Evolutionary conservation across 2,888 invertebrate species (phyloP), one percentile per base, ranked within the genome.

Genomic region (Ophonus ardosiacus): DNA sequence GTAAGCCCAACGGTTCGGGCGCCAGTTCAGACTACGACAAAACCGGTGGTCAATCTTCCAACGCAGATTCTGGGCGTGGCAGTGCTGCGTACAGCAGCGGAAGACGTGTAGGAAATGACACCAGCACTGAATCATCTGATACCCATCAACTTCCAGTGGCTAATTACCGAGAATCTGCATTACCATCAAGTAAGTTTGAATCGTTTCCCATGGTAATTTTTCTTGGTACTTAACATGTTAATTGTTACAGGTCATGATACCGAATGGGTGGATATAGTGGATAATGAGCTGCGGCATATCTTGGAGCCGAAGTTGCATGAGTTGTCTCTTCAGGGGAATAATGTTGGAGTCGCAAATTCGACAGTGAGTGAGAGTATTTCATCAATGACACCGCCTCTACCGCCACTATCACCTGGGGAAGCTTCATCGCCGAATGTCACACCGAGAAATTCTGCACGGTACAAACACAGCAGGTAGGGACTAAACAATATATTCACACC

Each of bases 221-320:
- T 24, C 40, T 59, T 57, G 40, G 68, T 78, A 31, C 71, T 79
- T 85, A 68, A 76, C 57, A 78, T 78, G 56, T 21, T 83, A 81
- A 85, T 86, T 86, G 40, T 79, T 83, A 21, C 88, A 92, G 93
- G 92, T 40, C 94, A 93, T 87, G 96, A 96, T 88, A 94, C 95
- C 40, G 96, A 96, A 90, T 96, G 96, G 96, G 96, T 96, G 0
- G 96, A 96, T 88, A 93, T 96, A 74, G 96, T 96, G 8, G 96
- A 96, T 90, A 95, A 95, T 65, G 96, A 96, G 90, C 92, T 96
- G 21, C 92, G 96, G 17, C 95, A 95, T 90, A 96, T 96, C 88
- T 90, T 96, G 86, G 96, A 96, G 89, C 96, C 96, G 0, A 94
- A 95, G 89, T 91, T 95, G 81, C 94, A 95, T n/a, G 92, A 93